These are phyloP conservation scores for Plecotus auritus DNA, from an alignment of 2,113 vertebrate genomes.

Conservation along the genomic window DNA sequence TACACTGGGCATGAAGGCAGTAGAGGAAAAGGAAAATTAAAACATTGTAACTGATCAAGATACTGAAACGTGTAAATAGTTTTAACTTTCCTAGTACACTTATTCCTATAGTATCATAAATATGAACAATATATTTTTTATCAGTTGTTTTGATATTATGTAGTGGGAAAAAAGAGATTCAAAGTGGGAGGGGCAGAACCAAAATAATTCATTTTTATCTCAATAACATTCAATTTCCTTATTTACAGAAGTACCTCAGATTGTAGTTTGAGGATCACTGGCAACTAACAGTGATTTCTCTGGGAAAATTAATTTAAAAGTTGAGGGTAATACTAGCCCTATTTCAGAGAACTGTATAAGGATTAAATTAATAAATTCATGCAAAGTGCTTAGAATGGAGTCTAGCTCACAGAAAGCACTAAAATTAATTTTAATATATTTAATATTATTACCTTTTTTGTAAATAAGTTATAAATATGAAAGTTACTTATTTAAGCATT, in stretches of 20 bases:
- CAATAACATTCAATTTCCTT: not conserved
- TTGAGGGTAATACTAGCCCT: not conserved
- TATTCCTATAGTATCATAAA: not conserved
- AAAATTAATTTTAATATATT: not conserved
- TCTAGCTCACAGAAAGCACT: not conserved
- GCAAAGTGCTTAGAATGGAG: not conserved
- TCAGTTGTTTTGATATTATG: not conserved
- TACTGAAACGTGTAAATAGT: not conserved
- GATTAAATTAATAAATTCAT: conserved; percentile 32
- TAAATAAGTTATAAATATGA: not conserved
- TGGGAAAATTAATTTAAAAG: conserved; percentile 1
- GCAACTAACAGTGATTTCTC: not conserved
- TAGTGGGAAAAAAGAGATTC: not conserved
- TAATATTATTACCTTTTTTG: not conserved
- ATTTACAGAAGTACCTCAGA: not conserved
- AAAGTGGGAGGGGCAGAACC: not conserved
- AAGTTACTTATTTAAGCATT: not conserved
- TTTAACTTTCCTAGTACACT: not conserved
- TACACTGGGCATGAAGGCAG: not conserved
- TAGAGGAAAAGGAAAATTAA: not conserved
- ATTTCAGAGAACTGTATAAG: not conserved
- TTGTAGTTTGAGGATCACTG: not conserved
- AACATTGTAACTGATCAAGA: not conserved
- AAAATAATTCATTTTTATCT: conserved; percentile 16
- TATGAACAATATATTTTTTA: not conserved